Conservation (phyloP, 2,888 invertebrate species). For the Sphaeridia pumilis region DNA sequence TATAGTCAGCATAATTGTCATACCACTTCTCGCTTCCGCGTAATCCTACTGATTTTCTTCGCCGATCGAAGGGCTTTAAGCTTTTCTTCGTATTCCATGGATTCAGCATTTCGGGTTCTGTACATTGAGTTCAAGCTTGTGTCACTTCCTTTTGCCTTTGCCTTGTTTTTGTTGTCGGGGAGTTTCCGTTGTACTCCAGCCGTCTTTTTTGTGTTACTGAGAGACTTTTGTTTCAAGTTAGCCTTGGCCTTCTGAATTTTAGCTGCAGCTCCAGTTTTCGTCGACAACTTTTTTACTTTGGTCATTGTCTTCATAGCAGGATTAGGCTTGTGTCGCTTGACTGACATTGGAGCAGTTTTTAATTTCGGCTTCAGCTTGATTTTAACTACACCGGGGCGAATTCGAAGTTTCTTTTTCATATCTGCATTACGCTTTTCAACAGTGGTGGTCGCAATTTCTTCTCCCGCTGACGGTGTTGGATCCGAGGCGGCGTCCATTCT, state of each 20-base stretch:
- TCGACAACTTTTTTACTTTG: conserved; percentile 3
- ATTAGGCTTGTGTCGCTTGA: neutral
- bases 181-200: neutral
- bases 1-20: too few relatives aligned
- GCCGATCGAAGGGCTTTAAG: conserved; percentile 7
- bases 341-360: neutral
- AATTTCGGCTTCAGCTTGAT: neutral
- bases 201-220: neutral
- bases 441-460: neutral
- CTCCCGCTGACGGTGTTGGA: too few relatives aligned
- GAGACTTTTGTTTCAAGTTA: neutral
- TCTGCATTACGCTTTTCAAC: neutral
- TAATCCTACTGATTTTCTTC: too few relatives aligned
- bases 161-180: neutral
- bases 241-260: neutral
- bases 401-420: neutral
- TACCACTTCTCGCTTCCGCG: too few relatives aligned
- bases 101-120: conserved; percentile 10
- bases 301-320: conserved; percentile 5
- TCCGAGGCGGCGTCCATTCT: too few relatives aligned
- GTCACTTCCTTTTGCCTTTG: neutral
- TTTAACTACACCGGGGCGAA: neutral
- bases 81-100: conserved; percentile 10
- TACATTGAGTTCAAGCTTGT: conserved; percentile 4
- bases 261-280: neutral